A percentile compares a stretch with the other conserved stretches of the same genome.
phyloP scores from a whole-genome alignment of 53 echinoderm and acorn worm genomes.

The Hippasteria phrygiana region DNA sequence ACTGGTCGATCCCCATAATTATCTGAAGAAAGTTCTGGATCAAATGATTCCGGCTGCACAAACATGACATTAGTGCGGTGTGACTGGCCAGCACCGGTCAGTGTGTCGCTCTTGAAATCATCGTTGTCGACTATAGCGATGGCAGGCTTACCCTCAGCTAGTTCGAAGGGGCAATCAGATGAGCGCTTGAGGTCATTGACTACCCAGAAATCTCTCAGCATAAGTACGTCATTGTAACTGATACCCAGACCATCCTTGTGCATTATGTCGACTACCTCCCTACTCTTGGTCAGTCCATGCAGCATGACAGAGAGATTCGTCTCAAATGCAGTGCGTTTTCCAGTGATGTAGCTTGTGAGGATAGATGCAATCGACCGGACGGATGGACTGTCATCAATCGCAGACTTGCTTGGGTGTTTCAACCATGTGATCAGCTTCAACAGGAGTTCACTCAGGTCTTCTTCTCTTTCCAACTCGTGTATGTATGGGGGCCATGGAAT shows the following conservation, averaged over 20 bases:
- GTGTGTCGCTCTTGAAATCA: slow-evolving; percentile 67
- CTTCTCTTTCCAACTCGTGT: slow-evolving; percentile 52
- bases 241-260: slow-evolving; percentile 72
- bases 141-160: slow-evolving; percentile 55
- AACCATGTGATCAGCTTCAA: slow-evolving; percentile 55
- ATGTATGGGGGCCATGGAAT: slow-evolving; percentile 69
- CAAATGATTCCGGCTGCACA: neutral
- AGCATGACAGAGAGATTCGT: slow-evolving; percentile 53
- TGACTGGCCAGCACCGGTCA: slow-evolving; percentile 48
- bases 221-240: slow-evolving; percentile 64
- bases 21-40: neutral
- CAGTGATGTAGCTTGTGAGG: slow-evolving; percentile 60
- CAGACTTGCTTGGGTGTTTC: slow-evolving; percentile 49
- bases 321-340: slow-evolving; percentile 47
- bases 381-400: slow-evolving; percentile 41
- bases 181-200: slow-evolving; percentile 51
- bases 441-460: slow-evolving; percentile 15
- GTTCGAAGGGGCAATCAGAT: slow-evolving; percentile 26
- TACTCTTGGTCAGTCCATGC: slow-evolving; percentile 69
- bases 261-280: slow-evolving; percentile 55
- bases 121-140: slow-evolving; percentile 71
- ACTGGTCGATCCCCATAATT: no score
- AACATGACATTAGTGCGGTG: neutral
- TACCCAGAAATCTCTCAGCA: slow-evolving; percentile 70
- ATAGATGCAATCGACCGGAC: slow-evolving; percentile 50